These are phyloP conservation scores for Drosophila lowei DNA, from an alignment of 1,140 invertebrate species.

Conservation along the genomic window DNA sequence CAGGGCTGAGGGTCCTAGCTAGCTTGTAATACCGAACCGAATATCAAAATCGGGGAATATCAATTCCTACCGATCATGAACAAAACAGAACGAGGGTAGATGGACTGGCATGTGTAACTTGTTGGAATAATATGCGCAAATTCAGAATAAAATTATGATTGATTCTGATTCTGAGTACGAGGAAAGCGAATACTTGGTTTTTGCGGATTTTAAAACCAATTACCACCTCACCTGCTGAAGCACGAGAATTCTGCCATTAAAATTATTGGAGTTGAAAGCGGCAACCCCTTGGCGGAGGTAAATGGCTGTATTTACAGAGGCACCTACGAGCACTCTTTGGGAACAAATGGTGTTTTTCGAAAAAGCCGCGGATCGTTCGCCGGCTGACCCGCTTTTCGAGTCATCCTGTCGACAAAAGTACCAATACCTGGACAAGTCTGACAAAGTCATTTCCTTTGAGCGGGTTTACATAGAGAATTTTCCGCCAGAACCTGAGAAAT, in stretches of 20 bases:
- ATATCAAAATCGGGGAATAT: no score
- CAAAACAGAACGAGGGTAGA: background rate
- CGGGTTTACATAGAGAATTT: constrained; percentile 83
- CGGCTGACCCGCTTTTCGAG: constrained; percentile 84
- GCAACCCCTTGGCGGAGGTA: constrained; percentile 84
- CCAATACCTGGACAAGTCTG: constrained; percentile 84
- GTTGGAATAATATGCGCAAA: no score
- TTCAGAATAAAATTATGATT: constrained; percentile 36
- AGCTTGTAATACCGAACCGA: background rate
- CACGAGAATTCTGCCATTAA: constrained; percentile 69
- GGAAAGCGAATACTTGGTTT: constrained; percentile 74
- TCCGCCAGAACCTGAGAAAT: constrained; percentile 25
- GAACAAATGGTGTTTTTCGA: constrained; percentile 85
- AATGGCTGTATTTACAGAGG: constrained; percentile 84
- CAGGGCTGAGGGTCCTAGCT: no score
- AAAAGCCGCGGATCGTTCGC: constrained; percentile 75
- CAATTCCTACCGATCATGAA: background rate
- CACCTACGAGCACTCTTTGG: constrained; percentile 84
- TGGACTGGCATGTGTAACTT: no score
- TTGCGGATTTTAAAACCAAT: constrained; percentile 77
- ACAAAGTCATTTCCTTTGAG: constrained; percentile 84
- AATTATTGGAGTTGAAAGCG: constrained; percentile 84
- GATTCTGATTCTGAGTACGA: constrained; percentile 78
- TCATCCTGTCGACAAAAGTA: constrained; percentile 74
- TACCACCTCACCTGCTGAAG: constrained; percentile 62